Conservation (phyloP, 1,140 invertebrate genomes). For the Teleogryllus occipitalis region DNA sequence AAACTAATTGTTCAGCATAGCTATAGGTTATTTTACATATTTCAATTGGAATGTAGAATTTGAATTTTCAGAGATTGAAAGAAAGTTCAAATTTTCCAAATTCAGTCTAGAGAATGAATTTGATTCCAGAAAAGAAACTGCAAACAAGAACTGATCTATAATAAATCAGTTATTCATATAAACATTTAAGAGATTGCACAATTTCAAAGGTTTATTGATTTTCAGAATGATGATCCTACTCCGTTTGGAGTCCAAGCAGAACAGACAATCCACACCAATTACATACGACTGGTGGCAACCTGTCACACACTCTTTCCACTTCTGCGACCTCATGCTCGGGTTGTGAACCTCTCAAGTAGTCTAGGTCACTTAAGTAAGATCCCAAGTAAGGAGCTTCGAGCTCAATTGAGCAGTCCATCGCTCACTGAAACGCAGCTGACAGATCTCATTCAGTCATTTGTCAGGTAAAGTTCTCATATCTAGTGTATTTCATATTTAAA, state of each 20-base stretch:
- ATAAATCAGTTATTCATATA: too few species aligned
- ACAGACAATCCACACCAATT: constrained; percentile 49
- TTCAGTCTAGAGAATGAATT: too few species aligned
- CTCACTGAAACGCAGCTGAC: constrained; percentile 43
- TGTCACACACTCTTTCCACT: constrained; percentile 48
- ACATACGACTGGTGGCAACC: constrained; percentile 40
- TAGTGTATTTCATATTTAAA: too few species aligned
- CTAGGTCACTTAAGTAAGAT: constrained; percentile 37
- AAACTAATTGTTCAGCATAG: too few species aligned
- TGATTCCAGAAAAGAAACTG: too few species aligned
- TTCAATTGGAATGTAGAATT: too few species aligned
- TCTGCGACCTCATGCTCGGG: constrained; percentile 46
- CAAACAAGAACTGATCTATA: too few species aligned
- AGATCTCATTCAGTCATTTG: constrained; percentile 46
- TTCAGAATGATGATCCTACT: constrained; percentile 36
- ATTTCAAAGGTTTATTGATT: too few species aligned
- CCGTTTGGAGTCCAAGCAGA: constrained; percentile 49
- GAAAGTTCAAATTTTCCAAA: too few species aligned
- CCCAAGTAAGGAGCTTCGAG: constrained; percentile 35
- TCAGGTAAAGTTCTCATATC: constrained; percentile 36
- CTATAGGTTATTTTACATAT: too few species aligned
- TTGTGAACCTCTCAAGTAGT: constrained; percentile 53
- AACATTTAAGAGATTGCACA: too few species aligned
- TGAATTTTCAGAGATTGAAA: too few species aligned
- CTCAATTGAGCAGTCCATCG: constrained; percentile 33